phyloP scores from a whole-genome alignment of 1,140 invertebrate species.

The Drosophila burlai region DNA sequence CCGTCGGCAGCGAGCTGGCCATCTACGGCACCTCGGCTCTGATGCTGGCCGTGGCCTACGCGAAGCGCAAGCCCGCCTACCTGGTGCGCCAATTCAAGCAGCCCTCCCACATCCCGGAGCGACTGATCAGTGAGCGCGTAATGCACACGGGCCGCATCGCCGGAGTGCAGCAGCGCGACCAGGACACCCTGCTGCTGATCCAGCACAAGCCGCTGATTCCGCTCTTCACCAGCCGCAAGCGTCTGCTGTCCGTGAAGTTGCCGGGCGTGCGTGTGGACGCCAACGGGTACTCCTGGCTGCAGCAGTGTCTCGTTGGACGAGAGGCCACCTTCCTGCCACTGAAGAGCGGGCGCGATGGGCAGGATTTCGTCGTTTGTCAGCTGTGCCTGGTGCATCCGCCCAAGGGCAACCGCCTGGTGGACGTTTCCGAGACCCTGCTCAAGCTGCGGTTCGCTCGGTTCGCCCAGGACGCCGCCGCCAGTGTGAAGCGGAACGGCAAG shows the following conservation, averaged over 20 bases:
- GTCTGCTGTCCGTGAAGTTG: slow-evolving; percentile 71
- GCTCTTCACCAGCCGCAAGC: slow-evolving; percentile 69
- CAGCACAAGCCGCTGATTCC: slow-evolving; percentile 73
- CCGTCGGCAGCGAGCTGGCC: slow-evolving; percentile 66
- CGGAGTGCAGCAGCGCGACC: slow-evolving; percentile 69
- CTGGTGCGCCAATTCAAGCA: slow-evolving; percentile 81
- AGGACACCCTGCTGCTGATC: slow-evolving; percentile 73
- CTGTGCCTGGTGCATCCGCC: slow-evolving; percentile 79
- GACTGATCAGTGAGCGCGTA: slow-evolving; percentile 75
- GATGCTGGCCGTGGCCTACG: slow-evolving; percentile 74
- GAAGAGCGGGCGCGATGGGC: slow-evolving; percentile 53
- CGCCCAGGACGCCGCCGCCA: slow-evolving; percentile 62
- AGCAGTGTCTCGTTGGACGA: slow-evolving; percentile 74
- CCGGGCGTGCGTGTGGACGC: slow-evolving; percentile 73
- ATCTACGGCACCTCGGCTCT: slow-evolving; percentile 75
- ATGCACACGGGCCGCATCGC: slow-evolving; percentile 79
- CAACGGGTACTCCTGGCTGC: slow-evolving; percentile 78
- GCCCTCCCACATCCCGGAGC: slow-evolving; percentile 79
- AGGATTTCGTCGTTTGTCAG: slow-evolving; percentile 78
- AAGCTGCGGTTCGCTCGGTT: slow-evolving; percentile 74
- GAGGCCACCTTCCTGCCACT: slow-evolving; percentile 79
- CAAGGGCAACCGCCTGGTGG: slow-evolving; percentile 67
- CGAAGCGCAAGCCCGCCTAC: slow-evolving; percentile 79
- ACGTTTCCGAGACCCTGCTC: slow-evolving; percentile 75
- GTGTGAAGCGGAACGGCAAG: slow-evolving; percentile 68